Conservation (phyloP, 2,888 invertebrate genomes). For the Deilephila elpenor region DNA sequence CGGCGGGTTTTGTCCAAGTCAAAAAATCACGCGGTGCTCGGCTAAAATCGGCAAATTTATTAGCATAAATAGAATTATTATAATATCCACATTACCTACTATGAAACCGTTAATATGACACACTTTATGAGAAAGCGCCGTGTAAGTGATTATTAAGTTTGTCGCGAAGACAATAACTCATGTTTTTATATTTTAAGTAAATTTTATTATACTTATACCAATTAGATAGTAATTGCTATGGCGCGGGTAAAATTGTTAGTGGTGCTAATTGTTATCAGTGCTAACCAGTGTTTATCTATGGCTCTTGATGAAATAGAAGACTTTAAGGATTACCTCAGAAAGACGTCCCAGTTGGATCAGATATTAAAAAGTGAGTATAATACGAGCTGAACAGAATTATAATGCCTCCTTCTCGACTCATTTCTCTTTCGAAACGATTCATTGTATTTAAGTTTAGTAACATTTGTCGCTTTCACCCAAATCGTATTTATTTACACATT, state of each 20-base stretch:
- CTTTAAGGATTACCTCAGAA: constrained; percentile 71
- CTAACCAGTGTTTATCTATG: constrained; percentile 68
- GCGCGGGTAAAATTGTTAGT: constrained; percentile 58
- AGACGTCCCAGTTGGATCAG: constrained; percentile 74
- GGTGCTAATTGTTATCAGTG: constrained; percentile 61
- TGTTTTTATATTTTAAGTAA: constrained; percentile 48
- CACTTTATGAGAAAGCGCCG: constrained; percentile 51
- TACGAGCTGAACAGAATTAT: constrained; percentile 13
- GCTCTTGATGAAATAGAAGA: constrained; percentile 71
- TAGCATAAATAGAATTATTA: constrained; percentile 40
- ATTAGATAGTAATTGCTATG: constrained; percentile 52
- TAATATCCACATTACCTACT: constrained; percentile 46
- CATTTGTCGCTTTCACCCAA: constrained; percentile 20
- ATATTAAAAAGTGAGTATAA: constrained; percentile 74
- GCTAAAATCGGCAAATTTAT: constrained; percentile 42
- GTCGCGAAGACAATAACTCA: constrained; percentile 46
- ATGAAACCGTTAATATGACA: constrained; percentile 66
- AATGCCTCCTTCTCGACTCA: constrained; percentile 23
- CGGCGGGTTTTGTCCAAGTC: constrained; percentile 73
- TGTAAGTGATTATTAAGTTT: constrained; percentile 49
- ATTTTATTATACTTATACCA: constrained; percentile 36
- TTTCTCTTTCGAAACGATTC: constrained; percentile 21
- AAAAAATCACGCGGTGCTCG: constrained; percentile 66
- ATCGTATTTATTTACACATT: constrained; percentile 26
- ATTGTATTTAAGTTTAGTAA: constrained; percentile 8